A percentile compares a stretch with the other conserved stretches of the same genome.
Conservation (phyloP, 2,888 invertebrate genomes). For the Diplazon laetatorius region DNA sequence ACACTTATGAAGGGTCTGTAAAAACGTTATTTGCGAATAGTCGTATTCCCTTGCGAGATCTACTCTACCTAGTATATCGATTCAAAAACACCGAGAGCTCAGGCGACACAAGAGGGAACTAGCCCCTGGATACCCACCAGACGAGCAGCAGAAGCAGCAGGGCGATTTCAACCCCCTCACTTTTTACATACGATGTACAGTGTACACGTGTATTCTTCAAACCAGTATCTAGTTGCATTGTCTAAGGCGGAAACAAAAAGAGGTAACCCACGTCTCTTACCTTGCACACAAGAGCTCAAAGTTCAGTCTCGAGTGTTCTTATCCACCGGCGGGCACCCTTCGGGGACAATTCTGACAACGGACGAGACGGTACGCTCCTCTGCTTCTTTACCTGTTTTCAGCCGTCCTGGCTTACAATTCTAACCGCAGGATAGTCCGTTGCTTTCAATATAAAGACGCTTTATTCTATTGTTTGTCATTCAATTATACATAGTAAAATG, state of each 20-base stretch:
- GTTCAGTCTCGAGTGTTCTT: conserved; percentile 77
- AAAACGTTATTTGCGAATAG: too few relatives aligned
- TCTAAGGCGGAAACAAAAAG: conserved; percentile 75
- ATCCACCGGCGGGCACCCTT: conserved; percentile 47
- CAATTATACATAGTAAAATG: too few relatives aligned
- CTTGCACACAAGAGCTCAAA: conserved; percentile 76
- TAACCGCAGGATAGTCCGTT: conserved; percentile 8
- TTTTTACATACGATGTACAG: background rate
- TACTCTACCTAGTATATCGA: too few relatives aligned
- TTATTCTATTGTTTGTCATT: too few relatives aligned
- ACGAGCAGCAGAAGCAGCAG: too few relatives aligned
- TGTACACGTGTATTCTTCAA: conserved; percentile 17
- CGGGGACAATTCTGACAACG: conserved; percentile 15
- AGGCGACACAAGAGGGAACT: too few relatives aligned
- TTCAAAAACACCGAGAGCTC: too few relatives aligned
- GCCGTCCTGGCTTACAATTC: conserved; percentile 13
- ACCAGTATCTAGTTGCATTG: conserved; percentile 72
- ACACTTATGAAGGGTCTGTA: too few relatives aligned
- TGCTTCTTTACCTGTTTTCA: conserved; percentile 41
- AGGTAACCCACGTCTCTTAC: conserved; percentile 74
- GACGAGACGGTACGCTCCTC: conserved; percentile 29
- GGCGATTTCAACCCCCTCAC: background rate
- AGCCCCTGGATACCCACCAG: too few relatives aligned
- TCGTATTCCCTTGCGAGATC: too few relatives aligned
- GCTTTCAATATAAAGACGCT: background rate